phyloP scores from a whole-genome alignment of 2,113 vertebrate genomes.

The Nicator chloris region DNA sequence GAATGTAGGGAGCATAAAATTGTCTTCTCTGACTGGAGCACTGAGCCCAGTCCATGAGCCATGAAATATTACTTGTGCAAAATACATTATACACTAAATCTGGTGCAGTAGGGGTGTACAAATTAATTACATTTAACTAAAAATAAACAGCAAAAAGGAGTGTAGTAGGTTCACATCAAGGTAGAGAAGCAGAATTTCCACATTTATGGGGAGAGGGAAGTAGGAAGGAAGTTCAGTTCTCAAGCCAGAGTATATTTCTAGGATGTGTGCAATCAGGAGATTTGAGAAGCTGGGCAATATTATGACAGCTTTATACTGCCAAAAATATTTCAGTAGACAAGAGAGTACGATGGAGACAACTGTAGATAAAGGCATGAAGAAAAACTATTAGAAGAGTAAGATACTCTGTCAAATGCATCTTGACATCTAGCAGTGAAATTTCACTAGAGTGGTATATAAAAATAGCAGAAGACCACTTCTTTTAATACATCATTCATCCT shows the following conservation, averaged over 20 bases:
- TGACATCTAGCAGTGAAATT: conserved; percentile 19
- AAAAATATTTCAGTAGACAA: neutral
- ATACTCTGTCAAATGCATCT: neutral
- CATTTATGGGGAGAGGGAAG: neutral
- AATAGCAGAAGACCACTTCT: neutral
- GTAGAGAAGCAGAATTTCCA: neutral
- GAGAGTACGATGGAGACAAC: neutral
- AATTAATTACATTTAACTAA: neutral
- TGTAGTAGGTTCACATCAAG: neutral
- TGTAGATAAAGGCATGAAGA: neutral
- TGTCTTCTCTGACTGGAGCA: neutral
- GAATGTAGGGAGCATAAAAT: neutral
- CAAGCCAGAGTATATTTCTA: neutral
- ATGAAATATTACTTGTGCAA: neutral
- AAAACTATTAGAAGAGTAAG: neutral
- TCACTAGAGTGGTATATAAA: neutral
- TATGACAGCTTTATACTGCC: neutral
- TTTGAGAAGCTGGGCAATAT: neutral
- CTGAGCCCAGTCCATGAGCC: neutral
- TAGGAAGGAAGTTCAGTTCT: neutral
- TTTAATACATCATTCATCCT: conserved; percentile 6
- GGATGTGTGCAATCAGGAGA: neutral
- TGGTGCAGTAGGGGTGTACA: neutral
- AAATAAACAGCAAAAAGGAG: neutral
- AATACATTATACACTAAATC: neutral